These are phyloP conservation scores for Linepithema humile DNA, from an alignment of 1,140 invertebrate genomes.

Conservation along the genomic window DNA sequence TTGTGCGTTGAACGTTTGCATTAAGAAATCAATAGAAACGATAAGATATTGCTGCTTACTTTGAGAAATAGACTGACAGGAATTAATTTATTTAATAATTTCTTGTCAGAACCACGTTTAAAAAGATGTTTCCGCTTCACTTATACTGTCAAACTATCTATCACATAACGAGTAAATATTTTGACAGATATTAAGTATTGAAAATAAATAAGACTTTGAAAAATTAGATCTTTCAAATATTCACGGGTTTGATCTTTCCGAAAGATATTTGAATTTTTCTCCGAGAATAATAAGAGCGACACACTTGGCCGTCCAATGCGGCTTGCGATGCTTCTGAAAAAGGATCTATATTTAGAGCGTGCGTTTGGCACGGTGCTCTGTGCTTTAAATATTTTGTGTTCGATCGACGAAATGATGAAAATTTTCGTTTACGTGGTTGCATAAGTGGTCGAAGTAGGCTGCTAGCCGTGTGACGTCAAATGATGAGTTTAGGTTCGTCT, in stretches of 20 bases:
- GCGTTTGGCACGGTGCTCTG: conserved; percentile 73
- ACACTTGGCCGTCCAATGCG: conserved; percentile 15
- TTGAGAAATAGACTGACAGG: too few species aligned
- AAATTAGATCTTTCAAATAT: neutral
- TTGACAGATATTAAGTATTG: neutral
- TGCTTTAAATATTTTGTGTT: conserved; percentile 76
- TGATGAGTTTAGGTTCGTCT: neutral
- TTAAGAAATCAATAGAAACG: too few species aligned
- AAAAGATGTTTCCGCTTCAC: too few species aligned
- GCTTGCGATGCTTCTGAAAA: conserved; percentile 64
- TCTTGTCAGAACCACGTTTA: too few species aligned
- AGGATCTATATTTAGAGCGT: conserved; percentile 77
- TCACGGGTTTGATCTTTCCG: neutral
- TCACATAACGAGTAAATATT: neutral
- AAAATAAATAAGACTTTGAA: neutral
- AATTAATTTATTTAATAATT: too few species aligned
- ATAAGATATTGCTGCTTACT: too few species aligned
- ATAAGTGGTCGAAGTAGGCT: neutral
- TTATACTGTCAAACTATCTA: neutral
- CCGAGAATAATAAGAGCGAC: neutral
- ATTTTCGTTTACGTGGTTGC: conserved; percentile 31
- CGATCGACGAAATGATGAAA: conserved; percentile 67
- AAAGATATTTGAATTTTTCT: neutral
- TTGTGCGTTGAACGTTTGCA: too few species aligned
- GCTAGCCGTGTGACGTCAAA: neutral